Percentiles rank a stretch among this genome's conserved stretches.
Conservation (phyloP, 2,888 invertebrate genomes). For the Notocelia uddmanniana region DNA sequence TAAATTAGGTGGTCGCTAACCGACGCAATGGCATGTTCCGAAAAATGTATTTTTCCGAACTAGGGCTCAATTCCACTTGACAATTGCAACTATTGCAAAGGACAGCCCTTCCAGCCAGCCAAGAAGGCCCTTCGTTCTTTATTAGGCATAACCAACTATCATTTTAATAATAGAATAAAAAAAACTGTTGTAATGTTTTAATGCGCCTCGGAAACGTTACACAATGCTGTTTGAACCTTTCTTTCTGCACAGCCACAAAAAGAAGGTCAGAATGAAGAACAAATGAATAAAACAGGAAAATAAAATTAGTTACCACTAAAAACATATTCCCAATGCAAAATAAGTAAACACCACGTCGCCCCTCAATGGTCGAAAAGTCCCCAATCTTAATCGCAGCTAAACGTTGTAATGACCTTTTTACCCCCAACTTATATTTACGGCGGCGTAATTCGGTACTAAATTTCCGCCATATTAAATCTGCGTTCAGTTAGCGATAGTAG, state of each 20-base stretch:
- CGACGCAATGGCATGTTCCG: not conserved
- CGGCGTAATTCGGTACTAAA: conserved; percentile 20
- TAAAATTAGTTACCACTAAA: conserved; percentile 21
- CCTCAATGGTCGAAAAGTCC: conserved; percentile 21
- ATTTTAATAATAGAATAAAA: too few species aligned
- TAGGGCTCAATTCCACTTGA: not conserved
- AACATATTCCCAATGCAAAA: conserved; percentile 30
- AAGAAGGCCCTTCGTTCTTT: too few species aligned
- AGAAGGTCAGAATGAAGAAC: not conserved
- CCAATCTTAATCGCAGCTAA: conserved; percentile 33
- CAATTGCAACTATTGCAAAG: not conserved
- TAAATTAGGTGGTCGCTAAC: not conserved
- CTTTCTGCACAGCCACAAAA: not conserved
- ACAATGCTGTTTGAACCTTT: not conserved
- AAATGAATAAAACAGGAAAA: not conserved
- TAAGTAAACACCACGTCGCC: conserved; percentile 27
- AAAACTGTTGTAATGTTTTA: too few species aligned
- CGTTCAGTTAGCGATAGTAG: conserved; percentile 15
- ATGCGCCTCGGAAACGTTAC: too few species aligned
- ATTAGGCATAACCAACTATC: too few species aligned
- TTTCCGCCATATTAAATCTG: not conserved
- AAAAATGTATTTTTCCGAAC: not conserved
- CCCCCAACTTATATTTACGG: conserved; percentile 1
- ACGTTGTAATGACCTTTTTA: conserved; percentile 27
- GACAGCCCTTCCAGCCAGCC: too few species aligned